These are phyloP conservation scores for Auanema freiburgensis DNA, from an alignment of 2,888 invertebrate genomes.

Conservation along the genomic window DNA sequence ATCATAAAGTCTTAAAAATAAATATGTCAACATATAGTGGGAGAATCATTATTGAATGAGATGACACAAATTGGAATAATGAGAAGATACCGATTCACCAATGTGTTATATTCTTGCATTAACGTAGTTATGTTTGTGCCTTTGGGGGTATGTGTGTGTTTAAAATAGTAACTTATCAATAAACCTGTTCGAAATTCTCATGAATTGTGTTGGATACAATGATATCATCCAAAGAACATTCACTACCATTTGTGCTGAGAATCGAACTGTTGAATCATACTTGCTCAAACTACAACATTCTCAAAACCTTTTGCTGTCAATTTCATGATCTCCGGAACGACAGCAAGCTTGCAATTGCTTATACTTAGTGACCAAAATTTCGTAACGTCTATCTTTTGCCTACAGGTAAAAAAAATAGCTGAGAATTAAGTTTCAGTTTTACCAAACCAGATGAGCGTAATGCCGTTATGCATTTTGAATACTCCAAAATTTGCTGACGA, in stretches of 20 bases:
- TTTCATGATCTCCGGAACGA: constrained; percentile 34
- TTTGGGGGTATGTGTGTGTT: too few species aligned
- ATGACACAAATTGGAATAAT: too few species aligned
- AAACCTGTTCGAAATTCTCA: constrained; percentile 62
- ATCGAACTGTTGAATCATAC: background rate
- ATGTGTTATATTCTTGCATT: too few species aligned
- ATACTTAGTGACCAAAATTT: constrained; percentile 57
- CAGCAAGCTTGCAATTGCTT: constrained; percentile 45
- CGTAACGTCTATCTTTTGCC: constrained; percentile 62
- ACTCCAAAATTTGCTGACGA: constrained; percentile 55
- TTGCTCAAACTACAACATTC: background rate
- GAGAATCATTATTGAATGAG: too few species aligned
- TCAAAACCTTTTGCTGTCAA: constrained; percentile 12
- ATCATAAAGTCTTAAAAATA: too few species aligned
- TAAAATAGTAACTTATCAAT: background rate
- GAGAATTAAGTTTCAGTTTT: too few species aligned
- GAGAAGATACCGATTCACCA: too few species aligned
- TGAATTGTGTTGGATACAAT: constrained; percentile 59
- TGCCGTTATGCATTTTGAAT: constrained; percentile 63
- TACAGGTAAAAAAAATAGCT: too few species aligned
- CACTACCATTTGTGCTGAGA: constrained; percentile 49
- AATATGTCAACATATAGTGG: too few species aligned
- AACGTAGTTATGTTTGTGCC: too few species aligned
- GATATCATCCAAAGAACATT: constrained; percentile 56
- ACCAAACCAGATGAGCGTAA: constrained; percentile 55